phyloP scores from a whole-genome alignment of 2,113 vertebrate genomes.

The Salvelinus sp. region DNA sequence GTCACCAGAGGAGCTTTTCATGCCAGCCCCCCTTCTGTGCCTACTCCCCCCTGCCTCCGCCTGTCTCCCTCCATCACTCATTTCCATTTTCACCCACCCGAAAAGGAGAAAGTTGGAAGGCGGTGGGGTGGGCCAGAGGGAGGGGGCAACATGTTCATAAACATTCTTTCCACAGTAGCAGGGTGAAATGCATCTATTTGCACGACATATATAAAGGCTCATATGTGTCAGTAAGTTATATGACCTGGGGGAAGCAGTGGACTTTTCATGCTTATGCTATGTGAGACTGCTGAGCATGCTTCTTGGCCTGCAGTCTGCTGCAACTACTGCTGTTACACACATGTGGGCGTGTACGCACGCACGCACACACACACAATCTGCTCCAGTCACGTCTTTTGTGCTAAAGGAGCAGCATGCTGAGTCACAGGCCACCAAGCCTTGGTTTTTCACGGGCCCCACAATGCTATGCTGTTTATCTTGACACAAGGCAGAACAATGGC shows the following conservation, averaged over 20 bases:
- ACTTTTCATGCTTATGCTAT: neutral
- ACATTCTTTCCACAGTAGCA: conserved; percentile 25
- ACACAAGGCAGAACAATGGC: conserved; percentile 9
- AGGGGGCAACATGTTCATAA: conserved; percentile 18
- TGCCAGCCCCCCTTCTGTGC: conserved; percentile 32
- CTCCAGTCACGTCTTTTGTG: neutral
- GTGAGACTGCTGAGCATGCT: neutral
- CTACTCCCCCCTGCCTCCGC: conserved; percentile 5
- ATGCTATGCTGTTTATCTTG: conserved; percentile 15
- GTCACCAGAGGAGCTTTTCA: conserved; percentile 26
- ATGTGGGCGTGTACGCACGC: neutral
- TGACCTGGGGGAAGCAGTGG: too few species aligned
- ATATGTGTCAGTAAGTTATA: neutral
- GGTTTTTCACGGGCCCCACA: neutral
- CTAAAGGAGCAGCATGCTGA: neutral
- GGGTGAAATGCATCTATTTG: conserved; percentile 32
- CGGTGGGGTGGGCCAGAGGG: neutral
- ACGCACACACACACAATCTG: conserved; percentile 1
- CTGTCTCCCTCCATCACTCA: conserved; percentile 30
- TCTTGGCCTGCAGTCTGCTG: neutral
- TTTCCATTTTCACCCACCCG: conserved; percentile 42
- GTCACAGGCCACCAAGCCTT: neutral
- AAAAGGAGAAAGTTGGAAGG: conserved; percentile 13
- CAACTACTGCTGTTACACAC: neutral
- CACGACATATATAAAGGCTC: conserved; percentile 24